Base-by-base conservation (phyloP, 2,113 vertebrate species). In the Anhinga rufa region DNA sequence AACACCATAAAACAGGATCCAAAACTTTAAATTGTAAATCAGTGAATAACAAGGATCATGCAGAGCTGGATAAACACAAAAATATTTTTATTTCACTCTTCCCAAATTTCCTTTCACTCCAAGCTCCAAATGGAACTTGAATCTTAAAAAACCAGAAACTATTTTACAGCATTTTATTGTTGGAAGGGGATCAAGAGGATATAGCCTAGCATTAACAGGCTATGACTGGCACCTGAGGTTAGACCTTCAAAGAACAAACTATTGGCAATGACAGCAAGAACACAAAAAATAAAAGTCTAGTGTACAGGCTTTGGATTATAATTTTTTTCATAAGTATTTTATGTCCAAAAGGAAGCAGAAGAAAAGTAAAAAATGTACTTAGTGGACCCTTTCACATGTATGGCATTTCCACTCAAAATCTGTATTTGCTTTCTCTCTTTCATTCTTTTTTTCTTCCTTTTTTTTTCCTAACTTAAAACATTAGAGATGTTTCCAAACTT, bases 71-170 rank as follows among this genome's bases (percentile, higher is more conserved):
- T 96, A 95, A 97, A 96, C 89, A 86, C 12, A 82, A 69, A 92
- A 97, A 89, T 95, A 92, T 82, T 87, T 88, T 79, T 88, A 82
- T 79, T 92, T 79, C 18, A 70, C 95, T 95, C 82, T 94, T 94
- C 95, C 83, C 86, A 93, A 86, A 92, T 94, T 95, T 95, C 49
- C 46, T 93, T 95, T 94, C 52, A 74, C 36, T 90, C 29, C 19
- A 42, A 87, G 74, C 19, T 96, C 52, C 87, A 96, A 95, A 52
- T 82, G 70, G 93, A 96, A 97, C 44, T 46, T 78, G 65, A 96
- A 71, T 82, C 86, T 91, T 48, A n/a, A 85, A 95, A 87, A 78
- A 6, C 60, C 60, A 85, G 62, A 93, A 95, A 64, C 7, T 95
- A 54, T 93, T 95, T 97, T 90, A 78, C 44, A 62, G 51, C 17